These are phyloP conservation scores for Cladopsammia gracilis DNA, from an alignment of 64 coral and sea anemone genomes.

Conservation along the genomic window DNA sequence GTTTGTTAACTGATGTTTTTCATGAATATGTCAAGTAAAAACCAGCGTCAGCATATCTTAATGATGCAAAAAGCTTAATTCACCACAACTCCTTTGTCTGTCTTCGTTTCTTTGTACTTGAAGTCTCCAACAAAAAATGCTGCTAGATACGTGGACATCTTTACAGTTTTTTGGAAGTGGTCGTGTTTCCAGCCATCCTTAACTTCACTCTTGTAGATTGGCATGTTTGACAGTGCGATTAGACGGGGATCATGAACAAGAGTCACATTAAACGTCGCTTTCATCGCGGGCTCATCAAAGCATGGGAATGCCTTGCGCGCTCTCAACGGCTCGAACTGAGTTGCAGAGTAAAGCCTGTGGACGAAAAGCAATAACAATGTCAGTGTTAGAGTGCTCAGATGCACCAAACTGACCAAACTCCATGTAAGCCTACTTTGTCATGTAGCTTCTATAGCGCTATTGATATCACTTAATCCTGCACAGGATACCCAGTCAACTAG, in stretches of 20 bases:
- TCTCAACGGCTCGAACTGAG: constrained; percentile 63
- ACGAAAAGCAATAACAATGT: background rate
- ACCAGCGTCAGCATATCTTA: background rate
- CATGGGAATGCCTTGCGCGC: constrained; percentile 79
- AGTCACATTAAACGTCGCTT: constrained; percentile 71
- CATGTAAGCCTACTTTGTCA: too few relatives aligned
- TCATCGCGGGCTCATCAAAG: constrained; percentile 79
- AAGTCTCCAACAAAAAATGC: constrained; percentile 78
- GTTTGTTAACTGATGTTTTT: too few relatives aligned
- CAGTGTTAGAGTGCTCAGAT: too few relatives aligned
- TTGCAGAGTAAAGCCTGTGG: constrained; percentile 54
- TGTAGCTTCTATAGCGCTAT: too few relatives aligned
- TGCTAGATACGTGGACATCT: constrained; percentile 79
- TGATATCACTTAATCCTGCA: too few relatives aligned
- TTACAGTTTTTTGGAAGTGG: constrained; percentile 49
- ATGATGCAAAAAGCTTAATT: background rate
- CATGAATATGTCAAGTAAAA: background rate
- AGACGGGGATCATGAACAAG: constrained; percentile 49
- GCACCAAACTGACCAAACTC: too few relatives aligned
- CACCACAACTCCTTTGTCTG: constrained; percentile 38
- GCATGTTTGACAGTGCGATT: constrained; percentile 81
- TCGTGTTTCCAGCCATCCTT: constrained; percentile 47
- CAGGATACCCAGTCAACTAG: too few relatives aligned
- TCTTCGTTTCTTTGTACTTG: constrained; percentile 44
- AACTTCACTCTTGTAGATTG: constrained; percentile 33